Base-by-base conservation (phyloP, 2,888 invertebrate species). In the Pardosa pseudoannulata region DNA sequence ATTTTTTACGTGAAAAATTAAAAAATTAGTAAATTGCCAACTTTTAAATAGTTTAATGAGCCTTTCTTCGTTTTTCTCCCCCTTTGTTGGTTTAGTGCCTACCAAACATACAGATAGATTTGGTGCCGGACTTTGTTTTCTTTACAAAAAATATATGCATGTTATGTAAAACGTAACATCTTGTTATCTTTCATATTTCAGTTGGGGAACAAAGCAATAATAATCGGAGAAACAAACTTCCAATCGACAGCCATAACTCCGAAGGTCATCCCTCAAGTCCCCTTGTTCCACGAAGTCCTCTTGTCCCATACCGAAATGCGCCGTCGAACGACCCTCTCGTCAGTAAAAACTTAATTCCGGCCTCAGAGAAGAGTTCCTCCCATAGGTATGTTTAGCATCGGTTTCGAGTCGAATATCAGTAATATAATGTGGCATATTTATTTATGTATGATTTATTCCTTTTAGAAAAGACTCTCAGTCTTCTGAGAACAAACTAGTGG, bases 231-330 rank as follows among this genome's bases (percentile, higher is more conserved):
- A 73, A 68, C 41, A 86, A 86, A 23, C 31, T 29, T 11, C 64
- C 56, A 11, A 68, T 56, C 28, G 29, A 23, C 16, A n/a, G 62
- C 31, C 41, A 70, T 64, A 28, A 62, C 13, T 19, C 23, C 13
- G 23, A 29, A 28, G 78, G 72, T 6, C 41, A 28, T 16, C 67
- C 67, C n/a, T 86, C 85, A 1, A 86, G 79, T 11, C 85, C 85
- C 0, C 67, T 80, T n/a, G 72, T 87, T 29, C 80, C 87, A n/a
- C 39, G 79, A 27, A 87, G 87, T 65, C 87, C 87, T 19, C 71
- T 87, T 1, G 67, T 87, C 67, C 75, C 80, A 0, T 79, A 87
- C 28, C 75, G 87, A 31, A 87, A 76, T 39, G 75, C 80, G 23
- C 62, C 85, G 1, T 19, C 80, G 3, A 87, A 39, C 39, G 67